Evolutionary conservation across 2,888 invertebrate genomes (phyloP).

Genomic region (Harpalus rufipes): DNA sequence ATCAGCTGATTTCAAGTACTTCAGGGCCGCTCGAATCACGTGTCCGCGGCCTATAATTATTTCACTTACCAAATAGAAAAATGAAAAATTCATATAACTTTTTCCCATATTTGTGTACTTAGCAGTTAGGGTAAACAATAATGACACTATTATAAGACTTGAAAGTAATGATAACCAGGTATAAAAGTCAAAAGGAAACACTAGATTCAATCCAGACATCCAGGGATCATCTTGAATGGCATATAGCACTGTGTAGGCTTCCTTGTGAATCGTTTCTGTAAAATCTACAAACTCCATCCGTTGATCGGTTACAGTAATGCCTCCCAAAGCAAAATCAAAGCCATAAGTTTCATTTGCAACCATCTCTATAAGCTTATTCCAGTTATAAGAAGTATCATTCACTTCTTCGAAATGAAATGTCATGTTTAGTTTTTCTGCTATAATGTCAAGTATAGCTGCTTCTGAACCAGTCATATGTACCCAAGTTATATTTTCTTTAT

Average conservation of each 20-base stretch:
- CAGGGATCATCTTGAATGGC: neutral
- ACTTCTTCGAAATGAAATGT: slow-evolving; percentile 5
- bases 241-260: slow-evolving; percentile 25
- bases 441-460: neutral
- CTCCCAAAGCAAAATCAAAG: slow-evolving; percentile 28
- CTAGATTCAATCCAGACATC: neutral
- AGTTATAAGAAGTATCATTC: slow-evolving; percentile 7
- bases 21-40: no score
- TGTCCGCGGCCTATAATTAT: no score
- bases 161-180: slow-evolving; percentile 10
- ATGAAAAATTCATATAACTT: neutral
- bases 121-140: slow-evolving; percentile 6
- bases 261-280: neutral
- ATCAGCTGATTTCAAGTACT: no score
- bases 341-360: slow-evolving; percentile 12
- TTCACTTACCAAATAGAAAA: slow-evolving; percentile 12
- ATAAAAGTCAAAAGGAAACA: slow-evolving; percentile 10
- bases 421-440: slow-evolving; percentile 19
- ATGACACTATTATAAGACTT: neutral
- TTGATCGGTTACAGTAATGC: slow-evolving; percentile 4
- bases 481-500: neutral
- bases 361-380: slow-evolving; percentile 1
- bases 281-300: slow-evolving; percentile 27
- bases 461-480: neutral
- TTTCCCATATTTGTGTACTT: slow-evolving; percentile 1